Evolutionary conservation across 2,797 vertebrate genomes (phyloP), one percentile per base, ranked within the genome.

Genomic region (Esox lucius): DNA sequence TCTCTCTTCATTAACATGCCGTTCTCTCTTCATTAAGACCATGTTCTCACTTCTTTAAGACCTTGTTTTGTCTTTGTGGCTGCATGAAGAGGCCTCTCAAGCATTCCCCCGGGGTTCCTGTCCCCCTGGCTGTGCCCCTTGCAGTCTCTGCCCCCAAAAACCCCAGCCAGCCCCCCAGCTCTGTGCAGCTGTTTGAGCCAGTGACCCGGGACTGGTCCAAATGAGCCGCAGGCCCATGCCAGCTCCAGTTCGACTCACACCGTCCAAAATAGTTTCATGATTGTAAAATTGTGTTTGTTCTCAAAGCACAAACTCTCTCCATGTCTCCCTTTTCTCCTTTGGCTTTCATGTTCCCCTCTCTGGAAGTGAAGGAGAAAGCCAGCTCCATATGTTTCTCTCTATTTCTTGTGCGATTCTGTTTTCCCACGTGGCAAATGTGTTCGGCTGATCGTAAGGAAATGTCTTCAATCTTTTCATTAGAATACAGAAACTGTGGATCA

Each of bases 261-360:
- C 53, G 65, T 59, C 22, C 56, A 80, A 73, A 80, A 77, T 74
- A 70, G 64, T 74, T 80, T 31, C 71, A 72, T 61, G 68, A 74
- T 77, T 86, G 66, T 71, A 74, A 79, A 80, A 72, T 70, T 26
- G 16, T 56, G 70, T 78, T 86, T 79, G 73, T 64, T 78, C 62
- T 79, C 35, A 77, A 69, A 77, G 68, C 75, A 77, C 68, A 71
- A 33, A 67, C 35, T n/a, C 68, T 70, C 75, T 19, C 68, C 13
- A 28, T 46, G 24, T 31, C 68, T 68, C 61, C 22, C 35, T 64
- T 49, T 48, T 12, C 19, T 19, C 33, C 28, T 12, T 17, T n/a
- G 49, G 16, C 65, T 22, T 19, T 17, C 17, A 31, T 56, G 6
- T 13, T 8, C 31, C 19, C 19, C 28, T 56, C 26, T 33, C 48